Evolutionary conservation across 2,888 invertebrate genomes (phyloP), one percentile per base, ranked within the genome.

Genomic region (Smittia aterrima): DNA sequence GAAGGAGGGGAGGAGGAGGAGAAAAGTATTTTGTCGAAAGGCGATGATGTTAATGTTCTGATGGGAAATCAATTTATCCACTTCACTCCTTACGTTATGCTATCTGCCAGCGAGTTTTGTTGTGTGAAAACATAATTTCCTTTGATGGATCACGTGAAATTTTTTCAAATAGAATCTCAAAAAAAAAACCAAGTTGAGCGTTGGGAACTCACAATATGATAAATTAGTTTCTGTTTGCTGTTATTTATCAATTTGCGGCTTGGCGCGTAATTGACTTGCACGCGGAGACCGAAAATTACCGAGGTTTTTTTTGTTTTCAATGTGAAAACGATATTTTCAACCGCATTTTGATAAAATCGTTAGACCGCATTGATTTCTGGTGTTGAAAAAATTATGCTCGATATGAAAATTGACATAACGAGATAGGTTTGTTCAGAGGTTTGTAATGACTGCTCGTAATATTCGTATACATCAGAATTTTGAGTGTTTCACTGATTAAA

Each of bases 311-410:
- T 54, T 1, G 1, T 6, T n/a, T 25, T 7, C 25, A 62, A 24
- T n/a, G 22, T 66, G 66, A 66, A 66, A 27, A 24, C n/a, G 18
- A n/a, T 66, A 27, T 27, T 16, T 38, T n/a, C 16, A 16, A 24
- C 41, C 67, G 67, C 41, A 41, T 38, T 32, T 32, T 67, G 67
- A 40, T 67, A 22, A 22, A 32, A 67, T 67, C 67, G 67, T 67
- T 67, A 67, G 22, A 27, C 40, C 67, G 22, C 67, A 38, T 16
- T 67, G 38, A 20, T 18, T 67, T 66, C 32, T 67, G 67, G 40
- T 18, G 13, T 38, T 7, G 66, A 13, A 58, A 58, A 13, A 47
- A 47, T 47, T n/a, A 47, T 47, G 24, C 9, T 7, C 27, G 66
- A 66, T 66, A 66, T 27, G 66, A 22, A 66, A 62, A 66, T 66